Percentiles rank a stretch among this genome's conserved stretches.
Evolutionary conservation across 2,888 invertebrate genomes (phyloP).

Genomic region (Microplitis manilae): DNA sequence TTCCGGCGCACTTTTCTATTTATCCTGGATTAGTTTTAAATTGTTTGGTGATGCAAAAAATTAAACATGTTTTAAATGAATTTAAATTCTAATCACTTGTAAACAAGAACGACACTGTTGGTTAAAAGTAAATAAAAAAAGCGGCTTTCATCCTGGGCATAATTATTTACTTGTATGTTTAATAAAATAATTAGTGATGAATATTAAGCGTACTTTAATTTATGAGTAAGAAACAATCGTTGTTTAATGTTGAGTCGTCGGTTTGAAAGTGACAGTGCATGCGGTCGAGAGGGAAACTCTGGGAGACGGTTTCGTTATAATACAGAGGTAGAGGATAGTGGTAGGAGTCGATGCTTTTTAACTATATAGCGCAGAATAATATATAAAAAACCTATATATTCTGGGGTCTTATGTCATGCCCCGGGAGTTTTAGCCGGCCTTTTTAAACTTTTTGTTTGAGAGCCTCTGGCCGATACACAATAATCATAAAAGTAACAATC

Average conservation of each 20-base stretch:
- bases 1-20: conserved; percentile 8
- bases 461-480: conserved; percentile 50
- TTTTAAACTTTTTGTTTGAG: conserved; percentile 46
- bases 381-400: conserved; percentile 40
- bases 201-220: neutral
- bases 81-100: neutral
- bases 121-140: too few species aligned
- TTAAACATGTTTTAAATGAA: neutral
- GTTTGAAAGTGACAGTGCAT: conserved; percentile 69
- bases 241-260: conserved; percentile 64
- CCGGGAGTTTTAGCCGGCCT: neutral
- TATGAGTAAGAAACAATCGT: conserved; percentile 41
- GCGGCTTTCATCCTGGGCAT: too few species aligned
- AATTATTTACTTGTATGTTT: neutral
- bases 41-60: neutral
- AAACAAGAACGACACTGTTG: too few species aligned
- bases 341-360: conserved; percentile 54
- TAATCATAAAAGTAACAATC: neutral
- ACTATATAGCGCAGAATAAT: conserved; percentile 42
- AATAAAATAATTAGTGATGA: neutral
- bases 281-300: conserved; percentile 58
- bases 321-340: conserved; percentile 34
- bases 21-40: neutral
- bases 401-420: conserved; percentile 19
- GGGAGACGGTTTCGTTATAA: conserved; percentile 48